phyloP scores from a whole-genome alignment of 2,113 vertebrate species.

The Gymnogyps californianus region DNA sequence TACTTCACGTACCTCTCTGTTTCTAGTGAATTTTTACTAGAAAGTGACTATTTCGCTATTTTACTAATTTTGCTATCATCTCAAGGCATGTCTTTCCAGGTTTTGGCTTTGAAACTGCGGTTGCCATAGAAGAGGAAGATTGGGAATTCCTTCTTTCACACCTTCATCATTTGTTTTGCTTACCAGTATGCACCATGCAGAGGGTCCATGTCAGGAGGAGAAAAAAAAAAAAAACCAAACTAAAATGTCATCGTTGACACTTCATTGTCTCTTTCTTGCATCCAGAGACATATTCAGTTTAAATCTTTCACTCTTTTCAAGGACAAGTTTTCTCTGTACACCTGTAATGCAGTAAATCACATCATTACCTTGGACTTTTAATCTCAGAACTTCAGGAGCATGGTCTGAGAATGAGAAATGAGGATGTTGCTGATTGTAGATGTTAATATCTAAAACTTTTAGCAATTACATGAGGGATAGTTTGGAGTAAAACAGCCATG shows the following conservation, averaged over 20 bases:
- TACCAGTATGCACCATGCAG: not conserved
- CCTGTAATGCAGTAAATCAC: not conserved
- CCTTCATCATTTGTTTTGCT: not conserved
- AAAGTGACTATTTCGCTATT: not conserved
- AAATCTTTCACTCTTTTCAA: not conserved
- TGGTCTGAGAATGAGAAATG: not conserved
- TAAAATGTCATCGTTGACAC: not conserved
- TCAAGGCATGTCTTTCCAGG: not conserved
- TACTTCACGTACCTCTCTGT: not conserved
- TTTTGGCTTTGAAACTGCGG: not conserved
- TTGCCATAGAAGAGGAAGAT: not conserved
- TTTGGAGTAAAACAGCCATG: not conserved
- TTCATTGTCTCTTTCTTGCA: not conserved
- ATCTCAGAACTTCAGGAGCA: not conserved
- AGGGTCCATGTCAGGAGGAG: not conserved
- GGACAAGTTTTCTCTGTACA: not conserved
- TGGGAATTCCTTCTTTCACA: not conserved
- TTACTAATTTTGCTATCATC: not conserved
- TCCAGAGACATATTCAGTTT: not conserved
- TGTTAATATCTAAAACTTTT: not conserved
- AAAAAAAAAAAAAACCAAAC: accelerated
- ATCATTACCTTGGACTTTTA: not conserved
- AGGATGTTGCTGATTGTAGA: not conserved
- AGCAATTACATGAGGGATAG: not conserved
- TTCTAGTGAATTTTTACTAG: not conserved